Conservation (phyloP, 2,888 invertebrate genomes). For the Diadromus collaris region DNA sequence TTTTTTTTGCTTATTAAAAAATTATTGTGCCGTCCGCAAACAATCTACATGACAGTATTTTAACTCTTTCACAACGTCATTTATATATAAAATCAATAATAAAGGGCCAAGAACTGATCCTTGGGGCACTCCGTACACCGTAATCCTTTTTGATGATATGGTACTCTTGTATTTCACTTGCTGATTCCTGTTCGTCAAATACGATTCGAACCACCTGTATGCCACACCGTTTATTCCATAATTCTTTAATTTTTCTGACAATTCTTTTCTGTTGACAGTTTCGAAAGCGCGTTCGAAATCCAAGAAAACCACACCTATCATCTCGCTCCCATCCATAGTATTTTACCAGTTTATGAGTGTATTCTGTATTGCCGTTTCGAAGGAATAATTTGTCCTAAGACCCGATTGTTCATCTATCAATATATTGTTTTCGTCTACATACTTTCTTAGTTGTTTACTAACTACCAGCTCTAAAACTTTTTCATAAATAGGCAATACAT, state of each 20-base stretch:
- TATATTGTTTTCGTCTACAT: neutral
- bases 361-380: slow-evolving; percentile 29
- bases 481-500: slow-evolving; percentile 25
- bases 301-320: slow-evolving; percentile 13
- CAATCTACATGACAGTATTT: too few species aligned
- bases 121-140: too few species aligned
- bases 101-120: too few species aligned
- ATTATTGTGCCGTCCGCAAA: too few species aligned
- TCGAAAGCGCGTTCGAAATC: slow-evolving; percentile 35
- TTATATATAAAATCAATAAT: too few species aligned
- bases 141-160: neutral
- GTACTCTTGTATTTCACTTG: slow-evolving; percentile 17
- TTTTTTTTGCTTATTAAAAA: too few species aligned
- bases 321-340: slow-evolving; percentile 11
- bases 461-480: slow-evolving; percentile 20
- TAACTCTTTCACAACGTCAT: too few species aligned
- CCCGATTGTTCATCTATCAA: slow-evolving; percentile 30
- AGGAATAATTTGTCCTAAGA: slow-evolving; percentile 18
- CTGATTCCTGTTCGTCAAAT: slow-evolving; percentile 15
- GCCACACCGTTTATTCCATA: slow-evolving; percentile 9
- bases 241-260: neutral
- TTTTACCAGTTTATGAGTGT: slow-evolving; percentile 31
- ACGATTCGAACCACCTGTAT: slow-evolving; percentile 3
- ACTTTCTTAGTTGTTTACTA: slow-evolving; percentile 18
- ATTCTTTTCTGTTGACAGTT: slow-evolving; percentile 6